Evolutionary conservation across 2,113 vertebrate genomes (phyloP).

Genomic region (Neotragus pygmaeus): DNA sequence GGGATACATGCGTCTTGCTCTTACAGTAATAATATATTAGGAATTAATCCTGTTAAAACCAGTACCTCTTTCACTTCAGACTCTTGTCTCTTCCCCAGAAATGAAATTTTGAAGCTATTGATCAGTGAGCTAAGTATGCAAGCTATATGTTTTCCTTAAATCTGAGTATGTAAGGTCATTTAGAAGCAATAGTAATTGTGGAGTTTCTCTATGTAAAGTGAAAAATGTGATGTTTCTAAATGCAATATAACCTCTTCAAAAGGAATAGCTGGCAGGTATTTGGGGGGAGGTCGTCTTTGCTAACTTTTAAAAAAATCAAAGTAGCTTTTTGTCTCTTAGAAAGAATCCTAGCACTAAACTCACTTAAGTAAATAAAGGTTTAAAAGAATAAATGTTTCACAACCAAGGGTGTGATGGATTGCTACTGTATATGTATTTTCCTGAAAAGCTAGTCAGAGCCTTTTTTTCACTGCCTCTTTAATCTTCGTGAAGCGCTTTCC

Average conservation of each 20-base stretch:
- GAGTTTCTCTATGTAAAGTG: neutral
- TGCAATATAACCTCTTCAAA: neutral
- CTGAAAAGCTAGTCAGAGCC: conserved; percentile 70
- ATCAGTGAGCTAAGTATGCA: neutral
- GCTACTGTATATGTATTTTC: conserved; percentile 64
- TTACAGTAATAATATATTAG: conserved; percentile 25
- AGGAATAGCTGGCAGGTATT: neutral
- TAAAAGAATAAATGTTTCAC: conserved; percentile 67
- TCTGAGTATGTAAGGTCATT: conserved; percentile 15
- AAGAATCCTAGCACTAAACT: conserved; percentile 56
- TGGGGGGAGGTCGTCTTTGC: neutral
- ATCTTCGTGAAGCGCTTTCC: conserved; percentile 75
- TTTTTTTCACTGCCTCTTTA: conserved; percentile 71
- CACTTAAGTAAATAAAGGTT: conserved; percentile 63
- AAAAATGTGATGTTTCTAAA: conserved; percentile 10
- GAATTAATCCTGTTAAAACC: conserved; percentile 12
- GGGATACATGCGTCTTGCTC: neutral
- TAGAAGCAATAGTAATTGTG: conserved; percentile 45
- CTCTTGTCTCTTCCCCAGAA: neutral
- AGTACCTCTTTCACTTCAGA: conserved; percentile 40
- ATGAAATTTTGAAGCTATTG: conserved; percentile 29
- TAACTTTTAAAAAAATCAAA: conserved; percentile 42
- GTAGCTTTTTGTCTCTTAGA: conserved; percentile 57
- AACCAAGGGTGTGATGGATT: conserved; percentile 59
- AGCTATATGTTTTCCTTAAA: neutral